Evolutionary conservation across 1,140 invertebrate species (phyloP).

Genomic region (Chymomyza costata): DNA sequence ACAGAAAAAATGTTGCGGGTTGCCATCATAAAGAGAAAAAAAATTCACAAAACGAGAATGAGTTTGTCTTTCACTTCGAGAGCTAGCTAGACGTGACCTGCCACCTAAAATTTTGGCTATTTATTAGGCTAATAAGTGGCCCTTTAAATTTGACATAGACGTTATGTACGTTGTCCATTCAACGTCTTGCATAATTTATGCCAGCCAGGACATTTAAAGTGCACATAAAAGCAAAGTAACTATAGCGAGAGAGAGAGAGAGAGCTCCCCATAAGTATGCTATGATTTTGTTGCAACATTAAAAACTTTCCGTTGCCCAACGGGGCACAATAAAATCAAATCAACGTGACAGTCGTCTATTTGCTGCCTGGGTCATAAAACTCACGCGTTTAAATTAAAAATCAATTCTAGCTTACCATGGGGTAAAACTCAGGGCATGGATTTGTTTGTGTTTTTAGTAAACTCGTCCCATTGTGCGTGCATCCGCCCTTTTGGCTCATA

Average conservation of each 20-base stretch:
- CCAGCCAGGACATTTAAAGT: constrained; percentile 28
- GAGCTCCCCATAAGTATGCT: constrained; percentile 23
- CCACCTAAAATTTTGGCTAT: constrained; percentile 46
- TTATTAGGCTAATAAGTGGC: constrained; percentile 69
- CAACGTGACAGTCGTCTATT: constrained; percentile 46
- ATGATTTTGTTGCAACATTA: constrained; percentile 2
- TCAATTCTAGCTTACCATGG: constrained; percentile 36
- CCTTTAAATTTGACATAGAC: constrained; percentile 66
- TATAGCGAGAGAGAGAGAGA: background rate
- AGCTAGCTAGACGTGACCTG: constrained; percentile 18
- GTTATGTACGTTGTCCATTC: constrained; percentile 24
- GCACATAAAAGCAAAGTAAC: constrained; percentile 35
- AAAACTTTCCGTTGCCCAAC: constrained; percentile 34
- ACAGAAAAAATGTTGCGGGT: constrained; percentile 33
- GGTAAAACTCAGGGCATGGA: background rate
- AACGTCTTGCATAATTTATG: constrained; percentile 58
- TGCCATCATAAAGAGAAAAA: constrained; percentile 17
- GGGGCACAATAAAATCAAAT: constrained; percentile 64
- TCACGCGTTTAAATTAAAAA: constrained; percentile 64
- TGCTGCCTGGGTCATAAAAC: constrained; percentile 42
- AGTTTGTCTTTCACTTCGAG: constrained; percentile 1
- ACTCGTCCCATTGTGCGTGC: too few relatives aligned
- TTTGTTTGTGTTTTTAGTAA: too few relatives aligned
- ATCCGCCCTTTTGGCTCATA: constrained; percentile 41
- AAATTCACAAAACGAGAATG: constrained; percentile 3